Conservation (phyloP, 2,797 vertebrate species). For the Micropoecilia bifurca region DNA sequence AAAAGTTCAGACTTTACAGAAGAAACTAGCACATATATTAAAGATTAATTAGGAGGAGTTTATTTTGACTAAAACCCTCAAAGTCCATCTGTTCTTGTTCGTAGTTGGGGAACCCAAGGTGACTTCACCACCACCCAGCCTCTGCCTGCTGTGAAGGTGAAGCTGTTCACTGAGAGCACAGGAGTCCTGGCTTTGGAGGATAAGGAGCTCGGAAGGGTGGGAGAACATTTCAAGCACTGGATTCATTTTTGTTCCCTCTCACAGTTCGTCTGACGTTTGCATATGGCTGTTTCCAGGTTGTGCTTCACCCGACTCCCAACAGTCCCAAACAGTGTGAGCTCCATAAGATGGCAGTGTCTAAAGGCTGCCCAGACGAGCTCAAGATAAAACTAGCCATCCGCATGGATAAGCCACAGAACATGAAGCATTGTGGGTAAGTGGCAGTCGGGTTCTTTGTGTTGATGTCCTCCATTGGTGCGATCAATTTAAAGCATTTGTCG, state of each 20-base stretch:
- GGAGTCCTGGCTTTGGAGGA: constrained; percentile 97
- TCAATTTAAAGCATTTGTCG: not conserved
- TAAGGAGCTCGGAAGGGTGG: constrained; percentile 96
- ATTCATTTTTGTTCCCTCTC: not conserved
- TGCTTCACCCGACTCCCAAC: constrained; percentile 96
- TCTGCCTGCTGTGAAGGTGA: constrained; percentile 96
- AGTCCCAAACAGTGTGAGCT: constrained; percentile 96
- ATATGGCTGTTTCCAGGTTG: constrained; percentile 82
- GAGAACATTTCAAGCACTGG: not conserved
- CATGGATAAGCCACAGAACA: constrained; percentile 99
- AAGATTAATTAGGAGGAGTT: not conserved
- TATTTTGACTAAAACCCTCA: not conserved
- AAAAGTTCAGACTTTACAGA: not conserved
- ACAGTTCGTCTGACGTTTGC: not conserved
- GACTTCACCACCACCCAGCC: constrained; percentile 97
- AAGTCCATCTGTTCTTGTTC: constrained; percentile 15
- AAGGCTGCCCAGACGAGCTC: constrained; percentile 95
- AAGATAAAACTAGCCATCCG: constrained; percentile 96
- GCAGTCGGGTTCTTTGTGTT: not conserved
- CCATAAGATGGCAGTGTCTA: constrained; percentile 97
- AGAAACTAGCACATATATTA: not conserved
- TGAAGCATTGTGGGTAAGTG: constrained; percentile 99
- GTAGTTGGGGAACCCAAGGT: constrained; percentile 97
- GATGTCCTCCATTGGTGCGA: too few relatives aligned
- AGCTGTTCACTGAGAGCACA: constrained; percentile 97